Percentiles rank a stretch among this genome's conserved stretches.
Evolutionary conservation across 2,113 vertebrate genomes (phyloP).

Genomic region (Scomber scombrus): DNA sequence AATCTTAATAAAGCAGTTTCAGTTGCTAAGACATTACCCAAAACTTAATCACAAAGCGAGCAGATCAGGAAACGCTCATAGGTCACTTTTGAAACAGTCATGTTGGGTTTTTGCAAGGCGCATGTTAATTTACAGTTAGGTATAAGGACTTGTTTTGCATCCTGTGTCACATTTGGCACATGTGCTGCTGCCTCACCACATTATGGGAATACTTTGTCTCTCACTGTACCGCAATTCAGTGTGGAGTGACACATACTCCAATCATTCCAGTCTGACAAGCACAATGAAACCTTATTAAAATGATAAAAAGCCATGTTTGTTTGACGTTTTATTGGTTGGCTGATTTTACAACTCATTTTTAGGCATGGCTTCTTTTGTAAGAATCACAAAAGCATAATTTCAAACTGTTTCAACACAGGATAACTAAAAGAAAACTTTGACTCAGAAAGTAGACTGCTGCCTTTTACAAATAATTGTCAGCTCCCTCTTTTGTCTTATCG

Average conservation of each 20-base stretch:
- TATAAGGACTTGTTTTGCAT: conserved; percentile 20
- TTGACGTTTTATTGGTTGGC: not conserved
- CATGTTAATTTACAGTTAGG: conserved; percentile 2
- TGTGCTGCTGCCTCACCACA: conserved; percentile 22
- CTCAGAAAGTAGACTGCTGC: conserved; percentile 2
- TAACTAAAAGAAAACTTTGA: conserved; percentile 18
- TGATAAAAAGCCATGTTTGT: conserved; percentile 2
- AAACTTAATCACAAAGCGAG: not conserved
- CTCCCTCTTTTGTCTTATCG: conserved; percentile 27
- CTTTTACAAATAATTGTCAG: not conserved
- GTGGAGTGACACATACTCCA: conserved; percentile 29
- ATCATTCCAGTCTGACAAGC: conserved; percentile 9
- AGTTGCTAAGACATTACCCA: no score
- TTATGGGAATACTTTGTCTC: conserved; percentile 17
- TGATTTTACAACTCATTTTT: not conserved
- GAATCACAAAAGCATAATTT: not conserved
- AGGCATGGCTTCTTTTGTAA: no score
- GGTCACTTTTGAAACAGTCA: not conserved
- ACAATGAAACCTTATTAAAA: conserved; percentile 1
- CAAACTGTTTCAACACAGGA: not conserved
- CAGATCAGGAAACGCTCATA: not conserved
- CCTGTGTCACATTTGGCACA: conserved; percentile 24
- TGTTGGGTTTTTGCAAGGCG: not conserved
- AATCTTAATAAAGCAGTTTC: not conserved
- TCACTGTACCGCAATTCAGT: not conserved